Evolutionary conservation across 2,113 vertebrate species (phyloP), one percentile per base, ranked within the genome.

Genomic region (Zosterops lateralis): DNA sequence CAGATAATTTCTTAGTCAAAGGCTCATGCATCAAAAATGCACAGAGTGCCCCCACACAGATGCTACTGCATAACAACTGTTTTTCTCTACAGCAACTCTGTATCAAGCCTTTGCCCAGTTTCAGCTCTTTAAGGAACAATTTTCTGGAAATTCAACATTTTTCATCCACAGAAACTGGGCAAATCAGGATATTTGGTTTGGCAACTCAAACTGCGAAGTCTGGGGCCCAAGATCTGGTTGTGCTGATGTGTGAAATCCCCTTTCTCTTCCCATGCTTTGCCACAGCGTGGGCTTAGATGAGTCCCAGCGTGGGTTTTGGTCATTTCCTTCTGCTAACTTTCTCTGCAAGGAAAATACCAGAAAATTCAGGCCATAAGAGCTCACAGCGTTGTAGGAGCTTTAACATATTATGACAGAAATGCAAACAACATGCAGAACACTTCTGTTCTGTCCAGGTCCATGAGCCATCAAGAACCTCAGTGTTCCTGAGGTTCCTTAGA

Each of bases 311-410:
- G 51, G 32, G 22, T 31, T 80, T 89, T 77, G 50, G 56, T 74
- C 32, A 45, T 64, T 40, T 62, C 44, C 16, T 80, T 56, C 68
- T 79, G 44, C 44, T 89, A 60, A 86, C 18, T 51, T 89, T 56
- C 34, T 80, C n/a, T 81, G 73, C n/a, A 91, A 91, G 32, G 17
- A 85, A 91, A 91, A 32, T n/a, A 87, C 8, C 24, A 73, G 36
- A 68, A 75, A 90, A 51, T 42, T 54, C 38, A 31, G 51, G 26
- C 36, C 14, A 61, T 44, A 10, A 17, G 32, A 75, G 53, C 24
- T 89, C 36, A 75, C 21, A 26, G 1, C 34, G 16, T 70, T 54
- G 11, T 44, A 71, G 36, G n/a, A 86, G 17, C 12, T 83, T 60
- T 70, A 64, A 50, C 8, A 36, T 70, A n/a, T 5, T 65, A 34